phyloP scores from a whole-genome alignment of 2,888 invertebrate species.

The Drosophila fulvimacula region DNA sequence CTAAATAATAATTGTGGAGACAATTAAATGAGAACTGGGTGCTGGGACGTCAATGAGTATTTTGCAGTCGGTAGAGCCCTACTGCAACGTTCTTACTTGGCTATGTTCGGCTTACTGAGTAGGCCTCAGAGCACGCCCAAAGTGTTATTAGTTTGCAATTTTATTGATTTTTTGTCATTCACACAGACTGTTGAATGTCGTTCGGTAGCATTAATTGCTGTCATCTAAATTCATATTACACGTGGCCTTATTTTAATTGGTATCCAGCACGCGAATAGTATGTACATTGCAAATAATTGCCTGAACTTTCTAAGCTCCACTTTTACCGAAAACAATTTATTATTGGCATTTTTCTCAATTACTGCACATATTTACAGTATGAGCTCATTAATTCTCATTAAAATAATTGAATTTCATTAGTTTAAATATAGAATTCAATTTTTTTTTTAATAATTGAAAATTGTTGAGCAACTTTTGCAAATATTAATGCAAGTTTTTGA shows the following conservation, averaged over 20 bases:
- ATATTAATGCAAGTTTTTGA: too few species aligned
- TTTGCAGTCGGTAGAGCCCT: too few species aligned
- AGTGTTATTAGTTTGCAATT: slow-evolving; percentile 56
- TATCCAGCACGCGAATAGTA: slow-evolving; percentile 57
- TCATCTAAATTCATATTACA: slow-evolving; percentile 62
- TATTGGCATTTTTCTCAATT: slow-evolving; percentile 6
- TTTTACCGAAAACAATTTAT: slow-evolving; percentile 15
- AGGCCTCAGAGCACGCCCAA: slow-evolving; percentile 14
- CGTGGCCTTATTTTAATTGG: slow-evolving; percentile 53
- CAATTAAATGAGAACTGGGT: too few species aligned
- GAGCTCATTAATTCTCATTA: neutral
- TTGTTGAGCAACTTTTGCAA: too few species aligned
- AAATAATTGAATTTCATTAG: too few species aligned
- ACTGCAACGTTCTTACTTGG: too few species aligned
- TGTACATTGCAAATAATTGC: slow-evolving; percentile 30
- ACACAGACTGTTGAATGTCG: slow-evolving; percentile 27
- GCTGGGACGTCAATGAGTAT: too few species aligned
- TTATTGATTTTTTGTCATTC: slow-evolving; percentile 62
- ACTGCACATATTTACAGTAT: neutral
- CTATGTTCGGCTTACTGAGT: slow-evolving; percentile 17
- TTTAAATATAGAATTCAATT: too few species aligned
- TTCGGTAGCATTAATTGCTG: slow-evolving; percentile 59
- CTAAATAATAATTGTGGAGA: too few species aligned
- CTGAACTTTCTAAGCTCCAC: slow-evolving; percentile 22
- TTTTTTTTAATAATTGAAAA: too few species aligned